A percentile compares a stretch with the other conserved stretches of the same genome.
Conservation (phyloP, 2,888 invertebrate genomes). For the Ophion costatus region DNA sequence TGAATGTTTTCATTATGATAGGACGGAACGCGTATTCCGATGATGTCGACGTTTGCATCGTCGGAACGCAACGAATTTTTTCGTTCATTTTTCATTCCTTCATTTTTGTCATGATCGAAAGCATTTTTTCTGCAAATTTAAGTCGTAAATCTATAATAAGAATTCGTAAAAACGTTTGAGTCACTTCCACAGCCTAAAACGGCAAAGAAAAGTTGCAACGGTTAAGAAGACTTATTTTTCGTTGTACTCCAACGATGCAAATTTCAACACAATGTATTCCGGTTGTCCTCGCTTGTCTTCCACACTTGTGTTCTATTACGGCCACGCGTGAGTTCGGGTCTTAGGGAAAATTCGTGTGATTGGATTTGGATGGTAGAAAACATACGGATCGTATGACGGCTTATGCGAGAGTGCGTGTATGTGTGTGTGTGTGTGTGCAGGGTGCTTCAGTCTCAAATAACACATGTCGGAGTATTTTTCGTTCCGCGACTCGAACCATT, state of each 20-base stretch:
- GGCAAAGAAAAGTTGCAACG: too few relatives aligned
- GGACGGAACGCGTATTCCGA: neutral
- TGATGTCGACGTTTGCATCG: too few relatives aligned
- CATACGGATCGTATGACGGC: slow-evolving; percentile 51
- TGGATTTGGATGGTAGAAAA: slow-evolving; percentile 39
- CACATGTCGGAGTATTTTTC: slow-evolving; percentile 75
- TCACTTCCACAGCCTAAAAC: too few relatives aligned
- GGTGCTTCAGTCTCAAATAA: slow-evolving; percentile 81
- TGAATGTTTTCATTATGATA: neutral
- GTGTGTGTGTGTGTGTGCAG: slow-evolving; percentile 70
- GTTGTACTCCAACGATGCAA: too few relatives aligned
- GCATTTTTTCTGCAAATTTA: too few relatives aligned
- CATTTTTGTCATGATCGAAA: too few relatives aligned
- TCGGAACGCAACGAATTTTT: too few relatives aligned
- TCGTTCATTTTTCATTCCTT: too few relatives aligned
- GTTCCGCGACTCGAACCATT: slow-evolving; percentile 67
- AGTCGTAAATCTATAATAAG: too few relatives aligned
- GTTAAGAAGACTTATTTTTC: too few relatives aligned
- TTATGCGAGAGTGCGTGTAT: slow-evolving; percentile 61
- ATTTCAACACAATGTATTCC: neutral
- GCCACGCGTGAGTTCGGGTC: neutral
- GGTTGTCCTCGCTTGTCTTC: neutral
- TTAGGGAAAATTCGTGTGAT: slow-evolving; percentile 28
- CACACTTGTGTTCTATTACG: neutral
- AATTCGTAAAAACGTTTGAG: too few relatives aligned